These are phyloP conservation scores for Tinamus guttatus DNA, from an alignment of 2,113 vertebrate genomes.

Conservation along the genomic window DNA sequence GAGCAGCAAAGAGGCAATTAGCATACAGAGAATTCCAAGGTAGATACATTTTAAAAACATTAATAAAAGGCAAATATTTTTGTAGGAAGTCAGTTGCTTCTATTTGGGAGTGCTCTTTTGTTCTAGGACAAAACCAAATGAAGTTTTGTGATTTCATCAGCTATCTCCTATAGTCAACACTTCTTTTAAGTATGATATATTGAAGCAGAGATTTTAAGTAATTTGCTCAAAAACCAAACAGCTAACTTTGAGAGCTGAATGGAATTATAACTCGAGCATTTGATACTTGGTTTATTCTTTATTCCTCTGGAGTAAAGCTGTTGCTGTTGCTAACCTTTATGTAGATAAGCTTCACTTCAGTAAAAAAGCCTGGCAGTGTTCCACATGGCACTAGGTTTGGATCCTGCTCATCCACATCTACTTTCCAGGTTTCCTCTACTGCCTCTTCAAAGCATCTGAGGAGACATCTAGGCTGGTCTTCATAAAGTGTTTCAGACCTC, in stretches of 20 bases:
- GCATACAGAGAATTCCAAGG: not conserved
- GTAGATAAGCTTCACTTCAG: not conserved
- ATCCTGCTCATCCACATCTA: not conserved
- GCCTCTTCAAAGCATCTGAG: not conserved
- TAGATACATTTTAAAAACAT: not conserved
- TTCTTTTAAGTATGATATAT: not conserved
- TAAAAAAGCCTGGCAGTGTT: not conserved
- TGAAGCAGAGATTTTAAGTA: not conserved
- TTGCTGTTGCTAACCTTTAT: not conserved
- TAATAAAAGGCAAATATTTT: constrained; percentile 14
- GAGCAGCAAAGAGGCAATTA: not conserved
- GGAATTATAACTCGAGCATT: not conserved
- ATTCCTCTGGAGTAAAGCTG: not conserved
- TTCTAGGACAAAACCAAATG: not conserved
- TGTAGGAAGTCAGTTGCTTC: not conserved
- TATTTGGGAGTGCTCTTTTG: not conserved
- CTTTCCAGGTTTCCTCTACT: not conserved
- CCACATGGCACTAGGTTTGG: not conserved
- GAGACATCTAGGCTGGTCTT: not conserved
- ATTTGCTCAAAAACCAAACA: not conserved
- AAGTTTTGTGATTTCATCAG: not conserved
- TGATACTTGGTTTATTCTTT: not conserved
- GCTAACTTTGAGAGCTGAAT: not conserved
- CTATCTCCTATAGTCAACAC: not conserved
- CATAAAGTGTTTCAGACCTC: not conserved